Base-by-base conservation (phyloP, 2,888 invertebrate genomes). In the Agrochola lota region DNA sequence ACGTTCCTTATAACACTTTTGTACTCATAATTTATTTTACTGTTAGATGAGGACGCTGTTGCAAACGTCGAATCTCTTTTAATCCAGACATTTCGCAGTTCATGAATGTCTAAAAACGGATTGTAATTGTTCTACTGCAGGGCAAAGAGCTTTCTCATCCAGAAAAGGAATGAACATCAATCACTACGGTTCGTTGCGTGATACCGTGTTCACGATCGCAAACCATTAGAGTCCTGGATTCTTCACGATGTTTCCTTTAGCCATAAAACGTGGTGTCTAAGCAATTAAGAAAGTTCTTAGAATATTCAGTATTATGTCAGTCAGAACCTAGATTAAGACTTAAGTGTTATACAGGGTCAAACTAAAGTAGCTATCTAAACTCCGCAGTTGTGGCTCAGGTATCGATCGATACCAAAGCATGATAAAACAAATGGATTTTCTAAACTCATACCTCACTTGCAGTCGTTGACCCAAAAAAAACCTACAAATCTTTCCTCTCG, bases 111-210 rank as follows among this genome's bases (percentile, higher is more conserved):
- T 60, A n/a, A n/a, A 77, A 67, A 57, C 26, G 40, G 23, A 15
- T 30, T 2, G 23, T 77, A 68, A 60, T 59, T 68, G 60, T 52
- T 77, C 52, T 20, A 30, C 40, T n/a, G 5, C 30, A 15, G 5
- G 6, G 8, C 3, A 52, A 79, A 78, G n/a, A 68, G 30, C n/a
- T 67, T 43, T 7, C 79, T 78, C 49, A 67, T 59, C 40, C 46
- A 60, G 49, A 52, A 35, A 17, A 23, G n/a, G 69, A 55, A 78
- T 60, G 79, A n/a, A 30, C 69, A 77, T 79, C n/a, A 77, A 77
- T 79, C 77, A 79, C 60, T 60, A 0, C 43, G 59, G 9, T 15
- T 52, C 52, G 79, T 60, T 52, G 79, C 35, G 79, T 77, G 79
- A 23, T 68, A 7, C 59, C 17, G 15, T 76, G 46, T 59, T 66